These are phyloP conservation scores for Machaerirhynchus nigripectus DNA, from an alignment of 2,113 vertebrate species.

Conservation along the genomic window DNA sequence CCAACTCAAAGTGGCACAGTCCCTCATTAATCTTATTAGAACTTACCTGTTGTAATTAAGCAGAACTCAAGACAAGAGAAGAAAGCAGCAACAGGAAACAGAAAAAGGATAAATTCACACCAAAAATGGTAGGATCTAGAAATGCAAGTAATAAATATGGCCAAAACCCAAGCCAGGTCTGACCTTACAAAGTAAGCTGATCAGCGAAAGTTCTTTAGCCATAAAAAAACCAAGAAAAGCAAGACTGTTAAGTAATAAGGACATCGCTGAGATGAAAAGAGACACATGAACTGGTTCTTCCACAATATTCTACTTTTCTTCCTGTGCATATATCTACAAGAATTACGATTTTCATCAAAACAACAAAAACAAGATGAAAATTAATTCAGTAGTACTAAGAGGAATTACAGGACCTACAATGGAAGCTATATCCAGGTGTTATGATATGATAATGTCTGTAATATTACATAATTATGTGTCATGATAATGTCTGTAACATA, in stretches of 20 bases:
- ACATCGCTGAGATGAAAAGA: background rate
- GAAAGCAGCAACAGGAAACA: background rate
- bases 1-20: accelerated
- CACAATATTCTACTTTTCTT: background rate
- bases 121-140: background rate
- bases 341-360: background rate
- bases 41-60: background rate
- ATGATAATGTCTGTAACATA: background rate
- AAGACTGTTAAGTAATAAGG: background rate
- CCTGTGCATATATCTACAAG: background rate
- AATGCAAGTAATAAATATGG: background rate
- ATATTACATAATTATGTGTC: background rate
- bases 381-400: background rate
- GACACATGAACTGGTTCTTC: background rate
- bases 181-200: background rate
- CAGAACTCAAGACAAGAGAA: background rate
- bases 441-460: background rate
- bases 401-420: background rate
- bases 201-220: background rate
- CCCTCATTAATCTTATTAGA: background rate
- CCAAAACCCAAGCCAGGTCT: background rate
- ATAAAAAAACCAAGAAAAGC: background rate
- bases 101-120: background rate
- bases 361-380: background rate
- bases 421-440: background rate